A percentile compares a stretch with the other conserved stretches of the same genome.
Evolutionary conservation across 1,140 invertebrate genomes (phyloP).

Genomic region (Gonioctena quinquepunctata): DNA sequence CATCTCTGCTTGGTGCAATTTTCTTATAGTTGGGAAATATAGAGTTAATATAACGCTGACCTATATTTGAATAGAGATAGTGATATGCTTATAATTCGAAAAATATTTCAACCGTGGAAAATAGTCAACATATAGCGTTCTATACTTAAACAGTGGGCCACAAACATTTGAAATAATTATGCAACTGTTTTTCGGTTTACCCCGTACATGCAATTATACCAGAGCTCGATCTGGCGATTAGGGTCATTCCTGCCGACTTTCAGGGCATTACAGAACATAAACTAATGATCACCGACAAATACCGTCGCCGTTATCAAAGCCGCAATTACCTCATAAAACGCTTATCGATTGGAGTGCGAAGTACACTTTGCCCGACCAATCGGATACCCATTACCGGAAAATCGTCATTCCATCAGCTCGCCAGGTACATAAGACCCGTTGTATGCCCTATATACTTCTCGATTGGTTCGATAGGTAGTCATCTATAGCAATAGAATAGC

Average conservation of each 20-base stretch:
- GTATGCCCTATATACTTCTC: constrained; percentile 48
- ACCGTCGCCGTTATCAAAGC: not conserved
- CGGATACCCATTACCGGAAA: constrained; percentile 15
- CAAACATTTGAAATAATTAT: no score
- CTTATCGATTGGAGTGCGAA: constrained; percentile 8
- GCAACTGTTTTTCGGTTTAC: no score
- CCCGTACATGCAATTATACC: not conserved
- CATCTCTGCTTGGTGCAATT: no score
- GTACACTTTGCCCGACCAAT: constrained; percentile 5
- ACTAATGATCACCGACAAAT: not conserved
- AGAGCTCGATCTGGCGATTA: not conserved
- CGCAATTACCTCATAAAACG: not conserved
- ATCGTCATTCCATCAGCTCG: constrained; percentile 19
- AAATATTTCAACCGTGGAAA: no score
- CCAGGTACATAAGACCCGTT: constrained; percentile 17
- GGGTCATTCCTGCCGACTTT: not conserved
- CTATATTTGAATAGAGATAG: no score
- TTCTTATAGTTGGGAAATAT: no score
- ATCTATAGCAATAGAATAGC: constrained; percentile 57
- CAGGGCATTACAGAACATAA: not conserved
- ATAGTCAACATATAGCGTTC: no score
- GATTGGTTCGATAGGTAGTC: constrained; percentile 56
- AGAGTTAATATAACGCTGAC: no score
- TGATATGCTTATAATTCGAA: no score
- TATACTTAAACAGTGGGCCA: no score